Percentiles rank a stretch among this genome's conserved stretches.
Conservation (phyloP, 2,797 vertebrate species). For the Erethizon dorsatum region DNA sequence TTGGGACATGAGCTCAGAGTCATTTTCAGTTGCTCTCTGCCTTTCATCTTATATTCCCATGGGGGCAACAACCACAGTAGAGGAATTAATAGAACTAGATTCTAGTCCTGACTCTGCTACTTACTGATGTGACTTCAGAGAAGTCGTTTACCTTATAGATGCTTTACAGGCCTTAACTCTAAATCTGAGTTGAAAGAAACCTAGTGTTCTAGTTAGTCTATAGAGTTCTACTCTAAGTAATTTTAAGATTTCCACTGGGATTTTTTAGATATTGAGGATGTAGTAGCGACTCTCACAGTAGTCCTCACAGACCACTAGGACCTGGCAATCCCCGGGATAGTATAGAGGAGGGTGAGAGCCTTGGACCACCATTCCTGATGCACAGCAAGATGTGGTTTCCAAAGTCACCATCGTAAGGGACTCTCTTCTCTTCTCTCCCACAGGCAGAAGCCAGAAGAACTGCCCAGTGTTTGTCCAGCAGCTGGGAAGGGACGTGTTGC, state of each 20-base stretch:
- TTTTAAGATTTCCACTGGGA: not conserved
- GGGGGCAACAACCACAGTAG: not conserved
- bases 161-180: not conserved
- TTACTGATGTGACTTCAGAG: not conserved
- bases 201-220: not conserved
- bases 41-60: not conserved
- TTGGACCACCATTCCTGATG: not conserved
- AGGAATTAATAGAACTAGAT: not conserved
- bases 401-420: not conserved
- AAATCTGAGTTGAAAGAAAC: not conserved
- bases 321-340: not conserved
- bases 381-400: not conserved
- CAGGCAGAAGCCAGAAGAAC: slow-evolving; percentile 54
- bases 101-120: not conserved
- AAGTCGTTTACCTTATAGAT: not conserved
- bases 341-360: not conserved
- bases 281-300: not conserved
- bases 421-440: not conserved
- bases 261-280: slow-evolving; percentile 1
- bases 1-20: not conserved
- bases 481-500: slow-evolving; percentile 54
- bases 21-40: not conserved
- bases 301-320: not conserved
- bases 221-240: not conserved
- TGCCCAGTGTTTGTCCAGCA: not conserved